Percentiles rank a stretch among this genome's conserved stretches.
Conservation (phyloP, 1,140 invertebrate species). For the Proctacanthus coquilletti region DNA sequence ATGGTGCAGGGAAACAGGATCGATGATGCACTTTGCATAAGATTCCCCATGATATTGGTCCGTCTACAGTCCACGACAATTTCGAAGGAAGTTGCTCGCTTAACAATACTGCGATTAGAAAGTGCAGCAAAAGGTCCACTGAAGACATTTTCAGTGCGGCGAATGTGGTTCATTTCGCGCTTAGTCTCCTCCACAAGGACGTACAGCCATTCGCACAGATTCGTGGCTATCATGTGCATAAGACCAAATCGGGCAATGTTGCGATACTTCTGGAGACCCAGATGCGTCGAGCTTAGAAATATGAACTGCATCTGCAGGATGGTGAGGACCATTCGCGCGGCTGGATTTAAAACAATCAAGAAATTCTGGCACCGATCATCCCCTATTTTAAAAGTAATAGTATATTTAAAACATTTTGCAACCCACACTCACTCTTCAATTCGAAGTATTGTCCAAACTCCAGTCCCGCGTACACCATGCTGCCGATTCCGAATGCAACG, state of each 20-base stretch:
- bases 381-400: too few relatives aligned
- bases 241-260: conserved; percentile 76
- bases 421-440: conserved; percentile 47
- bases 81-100: conserved; percentile 15
- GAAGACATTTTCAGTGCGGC: too few relatives aligned
- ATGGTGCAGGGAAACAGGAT: conserved; percentile 84
- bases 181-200: conserved; percentile 70
- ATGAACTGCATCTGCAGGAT: conserved; percentile 91
- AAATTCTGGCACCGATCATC: conserved; percentile 63
- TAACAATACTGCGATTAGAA: too few relatives aligned
- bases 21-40: conserved; percentile 64
- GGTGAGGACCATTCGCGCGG: conserved; percentile 74
- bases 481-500: conserved; percentile 76
- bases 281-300: conserved; percentile 33
- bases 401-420: too few relatives aligned
- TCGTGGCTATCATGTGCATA: conserved; percentile 86
- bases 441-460: conserved; percentile 74
- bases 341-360: conserved; percentile 56
- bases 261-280: conserved; percentile 79
- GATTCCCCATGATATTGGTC: conserved; percentile 44
- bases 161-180: conserved; percentile 48
- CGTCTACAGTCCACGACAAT: conserved; percentile 28
- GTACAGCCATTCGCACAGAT: conserved; percentile 82
- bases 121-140: too few relatives aligned
- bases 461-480: conserved; percentile 82